Conservation (phyloP, 2,113 vertebrate species). For the Zapus hudsonius region DNA sequence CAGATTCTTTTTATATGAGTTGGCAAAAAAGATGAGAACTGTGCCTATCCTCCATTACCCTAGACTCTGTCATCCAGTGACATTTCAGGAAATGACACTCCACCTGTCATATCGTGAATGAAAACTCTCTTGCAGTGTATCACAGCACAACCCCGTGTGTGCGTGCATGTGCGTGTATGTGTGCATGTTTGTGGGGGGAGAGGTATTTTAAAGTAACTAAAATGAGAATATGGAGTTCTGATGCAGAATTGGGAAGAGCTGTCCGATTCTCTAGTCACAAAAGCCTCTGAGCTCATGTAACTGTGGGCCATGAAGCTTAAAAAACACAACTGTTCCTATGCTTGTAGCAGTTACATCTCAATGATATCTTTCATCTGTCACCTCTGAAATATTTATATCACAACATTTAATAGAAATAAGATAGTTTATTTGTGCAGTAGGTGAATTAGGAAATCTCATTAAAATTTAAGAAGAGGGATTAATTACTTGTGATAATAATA, state of each 20-base stretch:
- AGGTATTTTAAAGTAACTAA: background rate
- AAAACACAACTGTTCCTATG: background rate
- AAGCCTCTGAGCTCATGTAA: background rate
- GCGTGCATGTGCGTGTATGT: too few species aligned
- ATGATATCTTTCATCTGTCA: background rate
- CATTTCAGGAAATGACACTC: background rate
- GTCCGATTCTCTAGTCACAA: background rate
- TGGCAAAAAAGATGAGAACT: background rate
- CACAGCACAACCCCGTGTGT: too few species aligned
- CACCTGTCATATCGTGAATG: background rate
- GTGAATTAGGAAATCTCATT: constrained; percentile 27
- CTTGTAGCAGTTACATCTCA: background rate
- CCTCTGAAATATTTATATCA: constrained; percentile 21
- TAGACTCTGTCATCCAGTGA: background rate
- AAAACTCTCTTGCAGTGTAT: background rate
- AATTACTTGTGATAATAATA: constrained; percentile 1
- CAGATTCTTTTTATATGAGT: background rate
- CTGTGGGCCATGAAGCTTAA: background rate
- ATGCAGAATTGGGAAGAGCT: background rate
- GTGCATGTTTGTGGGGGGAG: too few species aligned
- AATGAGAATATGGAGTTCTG: background rate
- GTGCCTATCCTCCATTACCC: background rate
- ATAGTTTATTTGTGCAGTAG: constrained; percentile 14
- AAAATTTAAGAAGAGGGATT: constrained; percentile 11
- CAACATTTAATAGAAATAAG: background rate